A percentile compares a stretch with the other conserved stretches of the same genome.
Conservation (phyloP, 2,888 invertebrate genomes). For the Acanthosepion lycidas region DNA sequence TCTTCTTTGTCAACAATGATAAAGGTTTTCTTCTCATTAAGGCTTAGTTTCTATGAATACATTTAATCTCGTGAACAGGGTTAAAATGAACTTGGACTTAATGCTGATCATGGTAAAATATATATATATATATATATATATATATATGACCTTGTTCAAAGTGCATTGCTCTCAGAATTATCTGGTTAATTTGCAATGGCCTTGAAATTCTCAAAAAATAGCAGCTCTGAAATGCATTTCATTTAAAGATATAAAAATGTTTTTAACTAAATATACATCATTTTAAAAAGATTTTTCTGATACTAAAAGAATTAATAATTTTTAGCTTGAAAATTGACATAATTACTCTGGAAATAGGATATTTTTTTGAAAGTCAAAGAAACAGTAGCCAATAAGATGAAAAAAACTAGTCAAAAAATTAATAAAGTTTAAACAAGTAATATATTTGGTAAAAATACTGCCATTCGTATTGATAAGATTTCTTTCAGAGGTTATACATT, state of each 20-base stretch:
- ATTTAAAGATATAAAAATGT: neutral
- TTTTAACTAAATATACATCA: neutral
- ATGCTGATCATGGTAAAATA: no score
- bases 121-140: no score
- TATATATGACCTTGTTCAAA: neutral
- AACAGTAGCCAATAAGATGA: neutral
- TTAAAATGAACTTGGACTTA: neutral
- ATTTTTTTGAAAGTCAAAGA: neutral
- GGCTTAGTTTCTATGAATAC: neutral
- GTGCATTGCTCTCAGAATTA: neutral
- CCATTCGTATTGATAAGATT: no score
- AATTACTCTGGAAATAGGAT: neutral
- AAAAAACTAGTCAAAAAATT: neutral
- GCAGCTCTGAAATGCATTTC: neutral
- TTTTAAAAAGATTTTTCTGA: neutral
- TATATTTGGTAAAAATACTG: no score
- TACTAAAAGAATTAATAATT: neutral
- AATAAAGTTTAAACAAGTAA: no score
- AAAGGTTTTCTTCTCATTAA: neutral
- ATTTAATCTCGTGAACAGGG: neutral
- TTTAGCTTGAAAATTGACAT: neutral
- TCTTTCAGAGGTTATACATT: no score
- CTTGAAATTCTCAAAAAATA: neutral
- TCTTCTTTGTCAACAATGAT: neutral
- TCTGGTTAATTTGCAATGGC: neutral